These are phyloP conservation scores for Menura novaehollandiae DNA, from an alignment of 2,113 vertebrate species.

Conservation along the genomic window DNA sequence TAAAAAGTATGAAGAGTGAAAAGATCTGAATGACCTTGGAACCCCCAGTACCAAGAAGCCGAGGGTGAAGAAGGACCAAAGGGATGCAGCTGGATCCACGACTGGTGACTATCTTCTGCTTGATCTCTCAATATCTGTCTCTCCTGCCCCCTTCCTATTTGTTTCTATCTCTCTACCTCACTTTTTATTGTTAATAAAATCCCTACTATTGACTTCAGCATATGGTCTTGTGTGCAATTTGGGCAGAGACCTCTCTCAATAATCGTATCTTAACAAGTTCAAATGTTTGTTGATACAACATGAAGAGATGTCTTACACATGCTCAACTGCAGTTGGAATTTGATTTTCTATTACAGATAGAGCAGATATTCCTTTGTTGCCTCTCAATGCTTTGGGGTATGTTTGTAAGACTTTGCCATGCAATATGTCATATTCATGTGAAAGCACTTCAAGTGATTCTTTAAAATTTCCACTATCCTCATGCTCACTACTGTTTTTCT, in stretches of 20 bases:
- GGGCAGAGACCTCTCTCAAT: not conserved
- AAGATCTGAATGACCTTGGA: not conserved
- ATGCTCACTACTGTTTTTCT: not conserved
- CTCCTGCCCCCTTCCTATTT: not conserved
- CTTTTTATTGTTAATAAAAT: not conserved
- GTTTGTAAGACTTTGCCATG: not conserved
- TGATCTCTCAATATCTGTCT: not conserved
- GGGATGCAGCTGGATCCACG: not conserved
- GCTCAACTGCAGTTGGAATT: not conserved
- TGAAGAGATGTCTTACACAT: not conserved
- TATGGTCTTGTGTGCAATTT: not conserved
- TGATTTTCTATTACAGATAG: not conserved
- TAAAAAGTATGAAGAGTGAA: not conserved
- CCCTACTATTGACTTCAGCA: not conserved
- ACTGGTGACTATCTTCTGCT: not conserved
- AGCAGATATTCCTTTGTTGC: not conserved
- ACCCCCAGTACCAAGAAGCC: rapidly evolving
- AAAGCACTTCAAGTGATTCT: not conserved
- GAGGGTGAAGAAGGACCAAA: not conserved
- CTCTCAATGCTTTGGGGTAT: not conserved
- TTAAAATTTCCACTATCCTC: not conserved
- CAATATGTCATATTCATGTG: not conserved
- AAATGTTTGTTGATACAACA: not conserved
- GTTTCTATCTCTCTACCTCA: not conserved
- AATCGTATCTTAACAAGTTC: not conserved